phyloP scores from a whole-genome alignment of 2,113 vertebrate species.

The Microcebus griseorufus region DNA sequence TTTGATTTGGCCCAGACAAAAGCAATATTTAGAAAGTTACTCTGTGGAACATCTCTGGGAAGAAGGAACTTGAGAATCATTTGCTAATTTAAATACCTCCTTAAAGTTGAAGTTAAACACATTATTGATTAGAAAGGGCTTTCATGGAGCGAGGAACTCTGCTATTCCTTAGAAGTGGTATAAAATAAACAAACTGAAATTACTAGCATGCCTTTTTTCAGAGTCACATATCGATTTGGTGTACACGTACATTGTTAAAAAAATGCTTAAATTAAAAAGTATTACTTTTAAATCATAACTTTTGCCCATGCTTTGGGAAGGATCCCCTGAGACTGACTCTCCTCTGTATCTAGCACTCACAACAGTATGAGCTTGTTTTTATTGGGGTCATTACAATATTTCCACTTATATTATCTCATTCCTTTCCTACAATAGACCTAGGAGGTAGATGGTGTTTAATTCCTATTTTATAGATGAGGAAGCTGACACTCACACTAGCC shows the following conservation, averaged over 20 bases:
- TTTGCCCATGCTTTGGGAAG: background rate
- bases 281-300: background rate
- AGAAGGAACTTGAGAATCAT: conserved; percentile 78
- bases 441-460: background rate
- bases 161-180: background rate
- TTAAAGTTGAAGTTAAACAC: conserved; percentile 80
- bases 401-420: background rate
- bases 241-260: background rate
- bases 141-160: conserved; percentile 1
- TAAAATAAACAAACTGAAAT: conserved; percentile 53
- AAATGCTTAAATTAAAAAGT: conserved; percentile 30
- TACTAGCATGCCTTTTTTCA: background rate
- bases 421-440: background rate
- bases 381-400: background rate
- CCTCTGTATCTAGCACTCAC: background rate
- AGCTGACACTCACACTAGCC: background rate
- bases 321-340: background rate
- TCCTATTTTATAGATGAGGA: background rate
- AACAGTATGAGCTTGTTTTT: background rate
- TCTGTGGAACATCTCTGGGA: conserved; percentile 78
- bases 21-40: conserved; percentile 84
- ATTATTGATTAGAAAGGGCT: conserved; percentile 80
- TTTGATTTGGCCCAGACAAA: conserved; percentile 87
- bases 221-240: background rate
- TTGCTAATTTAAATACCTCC: conserved; percentile 83